phyloP scores from a whole-genome alignment of 1,140 invertebrate species.

The Pseudobourletiella spinata region DNA sequence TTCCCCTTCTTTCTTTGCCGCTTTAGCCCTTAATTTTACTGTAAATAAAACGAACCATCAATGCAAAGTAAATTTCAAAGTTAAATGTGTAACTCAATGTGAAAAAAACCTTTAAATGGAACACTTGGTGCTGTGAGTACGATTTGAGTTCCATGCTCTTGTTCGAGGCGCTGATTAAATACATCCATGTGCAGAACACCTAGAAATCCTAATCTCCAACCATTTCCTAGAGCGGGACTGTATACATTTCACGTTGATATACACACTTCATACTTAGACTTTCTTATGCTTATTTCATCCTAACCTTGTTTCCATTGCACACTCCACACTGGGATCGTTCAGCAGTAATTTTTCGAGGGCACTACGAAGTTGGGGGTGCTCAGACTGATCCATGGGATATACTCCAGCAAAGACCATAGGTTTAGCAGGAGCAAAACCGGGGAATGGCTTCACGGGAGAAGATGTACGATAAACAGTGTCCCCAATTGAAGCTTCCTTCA shows the following conservation, averaged over 20 bases:
- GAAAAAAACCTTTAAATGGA: constrained; percentile 63
- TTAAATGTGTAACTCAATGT: neutral
- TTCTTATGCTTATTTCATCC: neutral
- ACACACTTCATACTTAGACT: neutral
- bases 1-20: constrained; percentile 57
- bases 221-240: constrained; percentile 85
- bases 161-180: constrained; percentile 83
- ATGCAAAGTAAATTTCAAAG: neutral
- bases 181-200: constrained; percentile 94
- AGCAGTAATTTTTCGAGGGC: constrained; percentile 83
- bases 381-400: constrained; percentile 82
- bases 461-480: constrained; percentile 65
- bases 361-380: constrained; percentile 59
- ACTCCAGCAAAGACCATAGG: constrained; percentile 80
- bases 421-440: constrained; percentile 58
- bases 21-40: constrained; percentile 60
- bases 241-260: neutral
- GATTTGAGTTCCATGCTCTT: constrained; percentile 82
- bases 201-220: constrained; percentile 87
- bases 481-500: constrained; percentile 69
- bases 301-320: constrained; percentile 70
- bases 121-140: constrained; percentile 90
- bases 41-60: constrained; percentile 18
- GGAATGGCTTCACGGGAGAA: constrained; percentile 50
- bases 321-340: constrained; percentile 86